Percentiles rank a stretch among this genome's conserved stretches.
phyloP scores from a whole-genome alignment of 1,140 invertebrate species.

The Frieseomelitta varia region DNA sequence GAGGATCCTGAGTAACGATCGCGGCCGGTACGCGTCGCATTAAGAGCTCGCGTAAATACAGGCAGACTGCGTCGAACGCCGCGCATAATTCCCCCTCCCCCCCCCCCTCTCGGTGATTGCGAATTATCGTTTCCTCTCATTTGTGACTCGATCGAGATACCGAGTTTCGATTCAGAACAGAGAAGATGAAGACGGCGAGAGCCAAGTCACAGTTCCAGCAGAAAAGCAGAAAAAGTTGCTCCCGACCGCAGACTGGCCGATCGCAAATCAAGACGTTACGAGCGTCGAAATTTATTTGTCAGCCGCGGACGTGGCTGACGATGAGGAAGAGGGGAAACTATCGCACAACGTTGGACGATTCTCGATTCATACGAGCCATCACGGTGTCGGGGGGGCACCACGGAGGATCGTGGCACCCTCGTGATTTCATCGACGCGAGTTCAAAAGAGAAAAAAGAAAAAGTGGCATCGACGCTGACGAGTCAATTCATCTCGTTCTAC shows the following conservation, averaged over 20 bases:
- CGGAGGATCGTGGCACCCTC: slow-evolving; percentile 53
- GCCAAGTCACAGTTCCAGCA: slow-evolving; percentile 23
- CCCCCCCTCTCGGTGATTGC: slow-evolving; percentile 13
- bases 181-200: too few relatives aligned
- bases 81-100: slow-evolving; percentile 47
- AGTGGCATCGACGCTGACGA: slow-evolving; percentile 71
- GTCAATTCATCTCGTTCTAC: slow-evolving; percentile 76
- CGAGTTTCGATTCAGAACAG: not conserved
- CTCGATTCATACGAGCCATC: slow-evolving; percentile 23
- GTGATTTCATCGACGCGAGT: slow-evolving; percentile 69
- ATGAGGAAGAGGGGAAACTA: not conserved
- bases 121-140: slow-evolving; percentile 40
- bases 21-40: slow-evolving; percentile 52
- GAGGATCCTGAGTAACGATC: slow-evolving; percentile 66
- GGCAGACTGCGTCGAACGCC: slow-evolving; percentile 52
- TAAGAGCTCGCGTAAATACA: slow-evolving; percentile 54
- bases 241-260: not conserved
- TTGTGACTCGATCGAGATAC: slow-evolving; percentile 33
- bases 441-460: slow-evolving; percentile 47
- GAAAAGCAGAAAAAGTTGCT: not conserved
- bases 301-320: slow-evolving; percentile 9
- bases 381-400: too few relatives aligned
- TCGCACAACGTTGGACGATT: slow-evolving; percentile 29
- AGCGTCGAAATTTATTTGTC: slow-evolving; percentile 31
- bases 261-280: slow-evolving; percentile 29